A percentile compares a stretch with the other conserved stretches of the same genome.
These are phyloP conservation scores for Chloroceryle aenea DNA, from an alignment of 2,113 vertebrate species.

Conservation along the genomic window DNA sequence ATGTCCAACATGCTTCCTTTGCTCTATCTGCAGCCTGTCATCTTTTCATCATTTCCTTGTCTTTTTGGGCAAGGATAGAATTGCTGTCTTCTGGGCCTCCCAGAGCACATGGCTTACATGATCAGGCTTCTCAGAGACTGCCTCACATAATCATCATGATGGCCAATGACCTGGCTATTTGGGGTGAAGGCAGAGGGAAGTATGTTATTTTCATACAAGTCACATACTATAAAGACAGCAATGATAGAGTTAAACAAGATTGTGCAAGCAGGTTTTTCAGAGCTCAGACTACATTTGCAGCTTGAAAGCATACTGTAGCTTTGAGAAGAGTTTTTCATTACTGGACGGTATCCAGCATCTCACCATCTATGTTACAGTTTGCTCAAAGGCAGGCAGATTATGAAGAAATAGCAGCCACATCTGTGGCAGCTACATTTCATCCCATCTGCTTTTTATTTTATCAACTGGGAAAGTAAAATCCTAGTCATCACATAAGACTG, in stretches of 20 bases:
- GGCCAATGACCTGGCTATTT: accelerated
- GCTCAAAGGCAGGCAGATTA: slow-evolving; percentile 33
- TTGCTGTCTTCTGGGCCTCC: background rate
- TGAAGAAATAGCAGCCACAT: slow-evolving; percentile 50
- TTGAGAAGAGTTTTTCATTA: slow-evolving; percentile 1
- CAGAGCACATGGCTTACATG: background rate
- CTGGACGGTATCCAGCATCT: slow-evolving; percentile 37
- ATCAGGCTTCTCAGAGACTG: background rate
- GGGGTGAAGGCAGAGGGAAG: background rate
- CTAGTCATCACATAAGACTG: background rate
- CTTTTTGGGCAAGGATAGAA: background rate
- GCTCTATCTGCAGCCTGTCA: background rate
- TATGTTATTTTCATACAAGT: accelerated
- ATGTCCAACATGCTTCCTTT: background rate
- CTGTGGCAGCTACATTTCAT: slow-evolving; percentile 35
- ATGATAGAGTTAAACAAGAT: background rate
- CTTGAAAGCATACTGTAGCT: slow-evolving; percentile 35
- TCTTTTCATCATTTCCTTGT: background rate
- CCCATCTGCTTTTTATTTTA: slow-evolving; percentile 68
- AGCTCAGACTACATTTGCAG: background rate
- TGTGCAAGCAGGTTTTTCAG: background rate
- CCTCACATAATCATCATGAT: accelerated
- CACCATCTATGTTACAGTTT: slow-evolving; percentile 49
- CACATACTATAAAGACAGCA: background rate
- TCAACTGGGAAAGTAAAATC: slow-evolving; percentile 50